A percentile compares a stretch with the other conserved stretches of the same genome.
Evolutionary conservation across 2,797 vertebrate genomes (phyloP).

Genomic region (Eospalax fontanierii): DNA sequence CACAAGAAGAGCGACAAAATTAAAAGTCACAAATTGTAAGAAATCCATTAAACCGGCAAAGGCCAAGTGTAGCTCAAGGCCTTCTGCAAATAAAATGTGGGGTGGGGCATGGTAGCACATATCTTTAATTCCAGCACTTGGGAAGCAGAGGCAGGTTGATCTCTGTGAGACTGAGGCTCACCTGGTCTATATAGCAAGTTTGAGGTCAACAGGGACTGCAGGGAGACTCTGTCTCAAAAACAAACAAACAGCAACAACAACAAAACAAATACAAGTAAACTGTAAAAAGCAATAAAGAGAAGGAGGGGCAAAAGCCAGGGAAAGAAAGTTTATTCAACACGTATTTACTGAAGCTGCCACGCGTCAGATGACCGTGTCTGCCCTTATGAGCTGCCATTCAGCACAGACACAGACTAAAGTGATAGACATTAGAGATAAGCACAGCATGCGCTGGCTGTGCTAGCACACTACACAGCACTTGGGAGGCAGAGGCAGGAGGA

Average conservation of each 20-base stretch:
- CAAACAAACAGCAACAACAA: not conserved
- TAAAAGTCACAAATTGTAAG: not conserved
- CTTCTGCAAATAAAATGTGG: not conserved
- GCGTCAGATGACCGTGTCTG: not conserved
- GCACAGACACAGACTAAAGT: not conserved
- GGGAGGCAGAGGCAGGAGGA: not conserved
- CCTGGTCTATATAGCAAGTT: too few species aligned
- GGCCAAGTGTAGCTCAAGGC: not conserved
- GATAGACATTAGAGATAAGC: not conserved
- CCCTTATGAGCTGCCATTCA: not conserved
- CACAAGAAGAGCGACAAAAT: not conserved
- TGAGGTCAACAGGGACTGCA: too few species aligned
- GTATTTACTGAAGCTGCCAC: not conserved
- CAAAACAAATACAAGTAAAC: not conserved
- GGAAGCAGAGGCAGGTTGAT: too few species aligned
- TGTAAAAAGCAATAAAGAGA: not conserved
- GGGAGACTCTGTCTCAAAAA: too few species aligned
- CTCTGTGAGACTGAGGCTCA: too few species aligned
- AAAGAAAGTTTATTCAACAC: not conserved
- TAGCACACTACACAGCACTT: not conserved
- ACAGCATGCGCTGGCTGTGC: not conserved
- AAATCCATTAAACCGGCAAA: not conserved
- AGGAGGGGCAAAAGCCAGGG: not conserved
- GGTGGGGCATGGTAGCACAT: not conserved
- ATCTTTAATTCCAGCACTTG: too few species aligned